Evolutionary conservation across 2,797 vertebrate species (phyloP).

Genomic region (Characodon lateralis): DNA sequence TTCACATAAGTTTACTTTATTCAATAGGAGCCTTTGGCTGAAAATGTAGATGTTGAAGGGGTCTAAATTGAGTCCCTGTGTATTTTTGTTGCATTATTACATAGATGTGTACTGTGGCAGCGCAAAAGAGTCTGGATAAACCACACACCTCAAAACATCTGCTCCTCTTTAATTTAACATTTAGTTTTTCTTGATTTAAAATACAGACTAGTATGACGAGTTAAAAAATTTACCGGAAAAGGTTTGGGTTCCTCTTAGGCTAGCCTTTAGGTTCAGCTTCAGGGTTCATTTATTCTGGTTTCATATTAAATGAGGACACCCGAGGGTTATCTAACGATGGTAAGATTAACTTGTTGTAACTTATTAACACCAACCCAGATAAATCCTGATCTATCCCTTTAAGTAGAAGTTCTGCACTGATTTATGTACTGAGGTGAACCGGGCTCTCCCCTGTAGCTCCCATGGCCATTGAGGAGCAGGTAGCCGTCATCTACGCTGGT

Average conservation of each 20-base stretch:
- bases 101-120: neutral
- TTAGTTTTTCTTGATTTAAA: too few species aligned
- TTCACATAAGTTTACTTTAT: neutral
- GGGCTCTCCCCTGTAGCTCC: slow-evolving; percentile 76
- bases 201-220: too few species aligned
- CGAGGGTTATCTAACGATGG: neutral
- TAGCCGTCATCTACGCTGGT: slow-evolving; percentile 96
- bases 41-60: neutral
- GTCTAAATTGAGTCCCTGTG: neutral
- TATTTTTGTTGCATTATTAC: neutral
- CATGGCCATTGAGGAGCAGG: slow-evolving; percentile 99
- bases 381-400: neutral
- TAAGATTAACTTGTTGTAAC: neutral
- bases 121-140: neutral
- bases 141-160: too few species aligned
- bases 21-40: neutral
- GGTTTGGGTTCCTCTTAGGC: neutral
- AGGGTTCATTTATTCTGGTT: neutral
- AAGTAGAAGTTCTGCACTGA: neutral
- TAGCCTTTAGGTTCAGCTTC: neutral
- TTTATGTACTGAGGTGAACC: neutral
- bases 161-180: too few species aligned
- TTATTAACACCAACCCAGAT: neutral
- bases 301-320: neutral
- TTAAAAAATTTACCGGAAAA: too few species aligned